Evolutionary conservation across 2,113 vertebrate species (phyloP).

Genomic region (Tylochromis polylepis): DNA sequence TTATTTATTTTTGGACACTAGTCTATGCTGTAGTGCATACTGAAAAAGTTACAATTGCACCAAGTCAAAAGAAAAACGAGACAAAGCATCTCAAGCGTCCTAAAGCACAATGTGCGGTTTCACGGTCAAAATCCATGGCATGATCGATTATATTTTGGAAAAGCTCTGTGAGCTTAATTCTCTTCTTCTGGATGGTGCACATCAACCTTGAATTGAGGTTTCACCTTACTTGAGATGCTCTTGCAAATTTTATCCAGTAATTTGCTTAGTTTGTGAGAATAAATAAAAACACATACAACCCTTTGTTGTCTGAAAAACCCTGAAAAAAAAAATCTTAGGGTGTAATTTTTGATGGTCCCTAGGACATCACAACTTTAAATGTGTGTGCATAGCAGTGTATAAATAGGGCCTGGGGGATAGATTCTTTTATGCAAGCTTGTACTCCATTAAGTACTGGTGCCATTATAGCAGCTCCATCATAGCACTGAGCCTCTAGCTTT

Average conservation of each 20-base stretch:
- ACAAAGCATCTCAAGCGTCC: background rate
- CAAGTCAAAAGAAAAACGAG: background rate
- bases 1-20: background rate
- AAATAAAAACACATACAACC: background rate
- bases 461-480: background rate
- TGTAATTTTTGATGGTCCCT: background rate
- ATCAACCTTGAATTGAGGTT: background rate
- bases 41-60: background rate
- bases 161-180: background rate
- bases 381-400: background rate
- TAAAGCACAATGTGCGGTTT: background rate
- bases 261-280: background rate
- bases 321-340: background rate
- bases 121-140: background rate
- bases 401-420: background rate
- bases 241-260: background rate
- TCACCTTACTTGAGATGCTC: background rate
- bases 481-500: background rate
- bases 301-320: background rate
- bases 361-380: background rate
- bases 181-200: background rate
- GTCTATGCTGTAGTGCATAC: background rate
- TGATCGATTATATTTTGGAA: background rate
- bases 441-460: background rate
- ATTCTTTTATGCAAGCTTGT: background rate